These are phyloP conservation scores for Oscheius sp. DNA, from an alignment of 1,140 invertebrate species.

Conservation along the genomic window DNA sequence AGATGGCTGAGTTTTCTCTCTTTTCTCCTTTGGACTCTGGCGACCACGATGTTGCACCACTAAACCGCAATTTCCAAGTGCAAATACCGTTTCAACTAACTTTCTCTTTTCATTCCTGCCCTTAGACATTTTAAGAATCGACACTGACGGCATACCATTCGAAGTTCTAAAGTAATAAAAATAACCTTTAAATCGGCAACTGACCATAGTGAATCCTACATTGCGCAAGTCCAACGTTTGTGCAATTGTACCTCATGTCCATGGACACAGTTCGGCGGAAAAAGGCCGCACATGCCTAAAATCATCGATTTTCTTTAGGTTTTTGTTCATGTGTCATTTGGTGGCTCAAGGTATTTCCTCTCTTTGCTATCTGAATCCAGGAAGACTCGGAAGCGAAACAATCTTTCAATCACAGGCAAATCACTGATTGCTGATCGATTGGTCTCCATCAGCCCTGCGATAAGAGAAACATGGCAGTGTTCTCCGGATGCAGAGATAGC, in stretches of 20 bases:
- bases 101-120: slow-evolving; percentile 36
- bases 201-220: slow-evolving; percentile 36
- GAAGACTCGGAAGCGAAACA: too few relatives aligned
- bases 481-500: too few relatives aligned
- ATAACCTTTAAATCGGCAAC: neutral
- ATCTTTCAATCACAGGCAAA: neutral
- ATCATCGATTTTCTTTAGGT: neutral
- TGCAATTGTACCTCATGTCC: slow-evolving; percentile 38
- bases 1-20: neutral
- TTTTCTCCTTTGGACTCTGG: slow-evolving; percentile 7
- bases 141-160: slow-evolving; percentile 40
- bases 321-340: neutral
- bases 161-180: slow-evolving; percentile 21
- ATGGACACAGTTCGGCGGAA: slow-evolving; percentile 40
- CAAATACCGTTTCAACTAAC: slow-evolving; percentile 19
- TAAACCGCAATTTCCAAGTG: slow-evolving; percentile 5
- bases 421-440: neutral
- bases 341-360: too few relatives aligned
- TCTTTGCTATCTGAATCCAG: too few relatives aligned
- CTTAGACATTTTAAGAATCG: slow-evolving; percentile 35
- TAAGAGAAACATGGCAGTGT: neutral
- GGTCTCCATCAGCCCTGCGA: neutral
- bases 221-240: neutral
- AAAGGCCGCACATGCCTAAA: slow-evolving; percentile 40
- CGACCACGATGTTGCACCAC: slow-evolving; percentile 33